A percentile compares a stretch with the other conserved stretches of the same genome.
These are phyloP conservation scores for Uloborus diversus DNA, from an alignment of 1,140 invertebrate genomes.

Conservation along the genomic window DNA sequence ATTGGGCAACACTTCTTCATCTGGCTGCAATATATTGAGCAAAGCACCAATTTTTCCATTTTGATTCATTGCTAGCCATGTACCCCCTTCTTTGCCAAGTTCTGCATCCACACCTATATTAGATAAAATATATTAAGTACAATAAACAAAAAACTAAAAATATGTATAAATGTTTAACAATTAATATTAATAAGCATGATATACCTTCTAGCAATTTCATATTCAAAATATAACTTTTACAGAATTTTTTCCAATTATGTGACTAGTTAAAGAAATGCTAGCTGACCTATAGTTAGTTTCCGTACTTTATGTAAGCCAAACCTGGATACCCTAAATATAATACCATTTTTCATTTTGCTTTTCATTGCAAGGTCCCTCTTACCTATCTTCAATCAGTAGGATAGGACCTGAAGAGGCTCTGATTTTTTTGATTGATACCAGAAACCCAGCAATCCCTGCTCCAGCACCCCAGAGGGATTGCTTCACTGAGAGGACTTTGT, in stretches of 20 bases:
- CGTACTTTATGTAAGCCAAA: too few species aligned
- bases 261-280: background rate
- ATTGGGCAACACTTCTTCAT: slow-evolving; percentile 52
- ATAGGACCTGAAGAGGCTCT: too few species aligned
- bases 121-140: background rate
- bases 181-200: background rate
- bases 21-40: slow-evolving; percentile 72
- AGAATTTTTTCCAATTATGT: background rate
- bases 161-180: background rate
- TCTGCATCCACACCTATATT: slow-evolving; percentile 72
- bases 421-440: too few species aligned
- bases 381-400: too few species aligned
- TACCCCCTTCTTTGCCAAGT: slow-evolving; percentile 76
- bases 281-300: background rate
- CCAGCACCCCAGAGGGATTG: too few species aligned
- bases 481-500: too few species aligned
- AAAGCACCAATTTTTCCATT: slow-evolving; percentile 73
- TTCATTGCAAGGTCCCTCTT: too few species aligned
- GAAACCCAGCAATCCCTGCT: too few species aligned
- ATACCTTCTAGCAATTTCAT: background rate
- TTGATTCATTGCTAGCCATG: slow-evolving; percentile 76
- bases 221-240: background rate
- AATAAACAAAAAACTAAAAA: background rate
- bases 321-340: too few species aligned
- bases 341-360: too few species aligned